Evolutionary conservation across 2,113 vertebrate species (phyloP).

Genomic region (Periophthalmodon schlosseri): DNA sequence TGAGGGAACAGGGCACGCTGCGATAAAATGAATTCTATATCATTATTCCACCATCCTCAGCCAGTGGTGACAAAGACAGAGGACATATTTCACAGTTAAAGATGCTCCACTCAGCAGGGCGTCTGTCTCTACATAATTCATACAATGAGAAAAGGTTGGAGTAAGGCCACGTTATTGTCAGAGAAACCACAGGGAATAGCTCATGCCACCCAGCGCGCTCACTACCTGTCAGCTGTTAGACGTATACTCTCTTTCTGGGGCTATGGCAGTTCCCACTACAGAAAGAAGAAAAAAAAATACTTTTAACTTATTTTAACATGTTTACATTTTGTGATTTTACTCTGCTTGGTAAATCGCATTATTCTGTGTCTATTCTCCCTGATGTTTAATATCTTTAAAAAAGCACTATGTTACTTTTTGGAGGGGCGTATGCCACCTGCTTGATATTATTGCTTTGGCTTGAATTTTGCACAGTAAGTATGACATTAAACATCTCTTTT

Average conservation of each 20-base stretch:
- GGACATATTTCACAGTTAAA: slow-evolving; percentile 84
- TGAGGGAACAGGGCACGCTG: slow-evolving; percentile 80
- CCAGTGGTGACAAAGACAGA: slow-evolving; percentile 73
- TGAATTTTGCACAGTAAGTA: too few relatives aligned
- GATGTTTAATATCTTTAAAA: neutral
- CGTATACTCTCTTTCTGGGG: slow-evolving; percentile 16
- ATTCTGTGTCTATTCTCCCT: neutral
- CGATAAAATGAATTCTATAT: slow-evolving; percentile 91
- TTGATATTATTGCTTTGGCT: neutral
- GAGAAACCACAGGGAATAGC: slow-evolving; percentile 44
- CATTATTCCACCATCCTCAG: slow-evolving; percentile 85
- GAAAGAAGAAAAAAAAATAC: neutral
- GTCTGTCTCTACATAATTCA: slow-evolving; percentile 82
- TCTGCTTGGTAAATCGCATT: neutral
- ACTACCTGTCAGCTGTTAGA: slow-evolving; percentile 25
- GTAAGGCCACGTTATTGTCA: slow-evolving; percentile 54
- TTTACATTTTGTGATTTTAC: neutral
- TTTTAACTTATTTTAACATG: neutral
- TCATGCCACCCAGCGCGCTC: slow-evolving; percentile 27
- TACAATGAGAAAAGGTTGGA: slow-evolving; percentile 67
- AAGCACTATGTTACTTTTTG: neutral
- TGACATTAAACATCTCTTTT: too few relatives aligned
- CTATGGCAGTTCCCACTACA: neutral
- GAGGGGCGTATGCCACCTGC: too few relatives aligned
- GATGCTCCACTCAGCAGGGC: slow-evolving; percentile 78